phyloP scores from a whole-genome alignment of 1,140 invertebrate genomes.

The Zaprionus lachaisei region DNA sequence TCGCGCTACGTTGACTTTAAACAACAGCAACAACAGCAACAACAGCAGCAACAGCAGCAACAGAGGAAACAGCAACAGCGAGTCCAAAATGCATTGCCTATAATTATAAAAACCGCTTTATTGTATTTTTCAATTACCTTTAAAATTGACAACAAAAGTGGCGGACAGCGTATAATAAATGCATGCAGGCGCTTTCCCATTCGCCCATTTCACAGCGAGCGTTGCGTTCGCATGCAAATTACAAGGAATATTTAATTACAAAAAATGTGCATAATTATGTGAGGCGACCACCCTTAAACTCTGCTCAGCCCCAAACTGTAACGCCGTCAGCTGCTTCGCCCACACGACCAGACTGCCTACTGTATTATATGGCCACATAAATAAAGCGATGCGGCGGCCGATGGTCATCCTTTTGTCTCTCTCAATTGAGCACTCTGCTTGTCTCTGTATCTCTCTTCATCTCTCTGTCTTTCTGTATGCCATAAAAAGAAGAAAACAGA shows the following conservation, averaged over 20 bases:
- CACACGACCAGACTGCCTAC: slow-evolving; percentile 13
- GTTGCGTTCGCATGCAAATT: slow-evolving; percentile 70
- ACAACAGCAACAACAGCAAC: neutral
- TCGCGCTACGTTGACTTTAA: neutral
- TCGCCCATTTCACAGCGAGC: slow-evolving; percentile 7
- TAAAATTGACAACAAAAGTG: slow-evolving; percentile 80
- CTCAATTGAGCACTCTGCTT: neutral
- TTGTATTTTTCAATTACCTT: slow-evolving; percentile 83
- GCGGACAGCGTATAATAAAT: slow-evolving; percentile 55
- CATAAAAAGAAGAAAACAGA: slow-evolving; percentile 58
- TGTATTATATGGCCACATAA: slow-evolving; percentile 68
- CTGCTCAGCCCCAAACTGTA: neutral
- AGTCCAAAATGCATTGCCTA: slow-evolving; percentile 18
- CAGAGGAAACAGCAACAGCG: neutral
- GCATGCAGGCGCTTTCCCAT: slow-evolving; percentile 31
- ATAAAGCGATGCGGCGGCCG: slow-evolving; percentile 58
- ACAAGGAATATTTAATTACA: slow-evolving; percentile 82
- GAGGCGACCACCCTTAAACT: slow-evolving; percentile 41
- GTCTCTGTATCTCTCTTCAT: slow-evolving; percentile 18
- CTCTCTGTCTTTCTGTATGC: slow-evolving; percentile 30
- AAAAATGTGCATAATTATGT: slow-evolving; percentile 82
- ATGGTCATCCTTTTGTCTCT: slow-evolving; percentile 17
- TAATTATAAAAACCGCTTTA: slow-evolving; percentile 79
- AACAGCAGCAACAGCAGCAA: neutral
- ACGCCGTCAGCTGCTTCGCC: neutral